These are phyloP conservation scores for Stegastes partitus DNA, from an alignment of 2,113 vertebrate genomes.

Conservation along the genomic window DNA sequence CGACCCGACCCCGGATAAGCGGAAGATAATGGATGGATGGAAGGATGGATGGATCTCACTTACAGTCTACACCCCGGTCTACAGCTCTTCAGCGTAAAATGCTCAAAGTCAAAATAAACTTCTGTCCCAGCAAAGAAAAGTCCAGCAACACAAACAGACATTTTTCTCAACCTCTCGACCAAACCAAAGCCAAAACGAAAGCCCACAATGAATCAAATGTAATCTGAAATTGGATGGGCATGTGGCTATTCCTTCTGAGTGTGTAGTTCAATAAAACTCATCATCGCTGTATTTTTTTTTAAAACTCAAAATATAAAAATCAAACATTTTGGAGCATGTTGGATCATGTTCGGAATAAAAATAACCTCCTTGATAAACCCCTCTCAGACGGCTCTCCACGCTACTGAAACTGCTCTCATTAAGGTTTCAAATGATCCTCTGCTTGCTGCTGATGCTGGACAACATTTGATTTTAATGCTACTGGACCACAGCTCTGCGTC, in stretches of 20 bases:
- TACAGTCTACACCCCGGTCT: too few species aligned
- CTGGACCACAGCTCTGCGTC: background rate
- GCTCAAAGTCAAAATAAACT: background rate
- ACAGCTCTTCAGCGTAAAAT: conserved; percentile 3
- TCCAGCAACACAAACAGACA: background rate
- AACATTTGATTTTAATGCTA: background rate
- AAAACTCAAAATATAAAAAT: background rate
- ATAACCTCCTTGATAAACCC: background rate
- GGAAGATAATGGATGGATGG: too few species aligned
- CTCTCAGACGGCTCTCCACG: background rate
- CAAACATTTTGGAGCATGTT: background rate
- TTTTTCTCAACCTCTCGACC: background rate
- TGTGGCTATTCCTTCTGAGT: background rate
- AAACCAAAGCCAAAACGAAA: background rate
- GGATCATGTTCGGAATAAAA: background rate
- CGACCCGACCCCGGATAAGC: too few species aligned
- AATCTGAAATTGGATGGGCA: background rate
- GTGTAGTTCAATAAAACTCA: background rate
- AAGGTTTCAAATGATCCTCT: conserved; percentile 10
- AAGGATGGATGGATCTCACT: too few species aligned
- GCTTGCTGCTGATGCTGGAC: background rate
- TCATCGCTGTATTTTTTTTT: too few species aligned
- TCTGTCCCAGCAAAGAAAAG: background rate
- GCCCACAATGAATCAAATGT: background rate
- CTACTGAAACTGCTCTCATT: conserved; percentile 20